These are phyloP conservation scores for Anoplius nigerrimus DNA, from an alignment of 2,888 invertebrate species.

Conservation along the genomic window DNA sequence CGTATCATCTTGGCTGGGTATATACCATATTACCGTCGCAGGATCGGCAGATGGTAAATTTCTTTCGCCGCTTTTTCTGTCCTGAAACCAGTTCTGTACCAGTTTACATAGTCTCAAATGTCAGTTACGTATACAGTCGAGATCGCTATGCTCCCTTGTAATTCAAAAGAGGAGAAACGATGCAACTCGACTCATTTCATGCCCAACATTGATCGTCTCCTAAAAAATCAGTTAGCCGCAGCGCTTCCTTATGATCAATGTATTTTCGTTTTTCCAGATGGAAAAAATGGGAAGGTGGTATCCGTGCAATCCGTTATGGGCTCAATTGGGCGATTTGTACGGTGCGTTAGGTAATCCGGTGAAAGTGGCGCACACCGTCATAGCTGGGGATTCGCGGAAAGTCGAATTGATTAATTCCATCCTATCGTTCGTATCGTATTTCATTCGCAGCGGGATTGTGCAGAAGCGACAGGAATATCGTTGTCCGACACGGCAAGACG, in stretches of 20 bases:
- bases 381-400: conserved; percentile 82
- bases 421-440: conserved; percentile 88
- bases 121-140: too few relatives aligned
- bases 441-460: conserved; percentile 78
- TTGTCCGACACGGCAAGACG: conserved; percentile 61
- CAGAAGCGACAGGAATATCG: conserved; percentile 62
- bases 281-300: conserved; percentile 79
- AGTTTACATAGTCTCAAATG: too few relatives aligned
- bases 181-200: neutral
- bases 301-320: conserved; percentile 93
- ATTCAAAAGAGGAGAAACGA: too few relatives aligned
- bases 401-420: conserved; percentile 83
- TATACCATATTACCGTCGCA: conserved; percentile 79
- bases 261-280: conserved; percentile 52
- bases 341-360: conserved; percentile 90
- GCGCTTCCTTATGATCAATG: neutral
- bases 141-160: too few relatives aligned
- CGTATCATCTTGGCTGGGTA: conserved; percentile 95
- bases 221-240: neutral
- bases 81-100: too few relatives aligned
- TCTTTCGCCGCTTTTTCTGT: too few relatives aligned
- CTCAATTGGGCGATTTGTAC: conserved; percentile 89
- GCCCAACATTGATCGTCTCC: neutral
- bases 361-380: conserved; percentile 86
- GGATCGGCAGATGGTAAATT: conserved; percentile 64